Conservation (phyloP, 2,113 vertebrate genomes). For the Passer domesticus region DNA sequence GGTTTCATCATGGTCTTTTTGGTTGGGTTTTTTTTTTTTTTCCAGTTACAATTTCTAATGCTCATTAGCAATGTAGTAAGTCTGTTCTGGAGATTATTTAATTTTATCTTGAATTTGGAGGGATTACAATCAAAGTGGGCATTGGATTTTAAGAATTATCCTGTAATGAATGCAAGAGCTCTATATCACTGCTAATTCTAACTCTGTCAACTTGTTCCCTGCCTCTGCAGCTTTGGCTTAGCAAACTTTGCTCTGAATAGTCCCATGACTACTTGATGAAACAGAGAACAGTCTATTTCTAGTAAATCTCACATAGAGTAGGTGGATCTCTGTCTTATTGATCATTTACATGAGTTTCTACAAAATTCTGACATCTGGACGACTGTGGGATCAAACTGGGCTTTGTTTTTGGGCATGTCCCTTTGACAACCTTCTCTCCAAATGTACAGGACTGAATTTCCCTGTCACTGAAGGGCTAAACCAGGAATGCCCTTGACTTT, state of each 20-base stretch:
- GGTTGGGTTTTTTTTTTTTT: neutral
- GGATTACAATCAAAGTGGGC: neutral
- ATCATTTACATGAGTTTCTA: neutral
- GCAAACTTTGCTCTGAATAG: neutral
- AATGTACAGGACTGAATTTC: neutral
- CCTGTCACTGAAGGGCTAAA: neutral
- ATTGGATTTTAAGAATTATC: neutral
- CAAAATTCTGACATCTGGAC: neutral
- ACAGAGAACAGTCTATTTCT: neutral
- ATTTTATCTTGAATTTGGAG: neutral
- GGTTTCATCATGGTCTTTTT: neutral
- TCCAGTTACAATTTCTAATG: neutral
- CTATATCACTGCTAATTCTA: neutral
- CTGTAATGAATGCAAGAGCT: neutral
- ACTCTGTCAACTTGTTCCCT: neutral
- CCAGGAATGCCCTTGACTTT: neutral
- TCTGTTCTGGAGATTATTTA: neutral
- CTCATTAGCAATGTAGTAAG: neutral
- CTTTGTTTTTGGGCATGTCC: neutral
- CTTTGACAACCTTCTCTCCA: neutral
- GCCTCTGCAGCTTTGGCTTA: neutral
- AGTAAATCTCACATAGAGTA: neutral
- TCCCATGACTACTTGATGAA: neutral
- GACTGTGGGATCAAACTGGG: neutral
- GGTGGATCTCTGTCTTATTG: neutral